A percentile compares a stretch with the other conserved stretches of the same genome.
Evolutionary conservation across 2,888 invertebrate species (phyloP).

Genomic region (Eurytoma californica): DNA sequence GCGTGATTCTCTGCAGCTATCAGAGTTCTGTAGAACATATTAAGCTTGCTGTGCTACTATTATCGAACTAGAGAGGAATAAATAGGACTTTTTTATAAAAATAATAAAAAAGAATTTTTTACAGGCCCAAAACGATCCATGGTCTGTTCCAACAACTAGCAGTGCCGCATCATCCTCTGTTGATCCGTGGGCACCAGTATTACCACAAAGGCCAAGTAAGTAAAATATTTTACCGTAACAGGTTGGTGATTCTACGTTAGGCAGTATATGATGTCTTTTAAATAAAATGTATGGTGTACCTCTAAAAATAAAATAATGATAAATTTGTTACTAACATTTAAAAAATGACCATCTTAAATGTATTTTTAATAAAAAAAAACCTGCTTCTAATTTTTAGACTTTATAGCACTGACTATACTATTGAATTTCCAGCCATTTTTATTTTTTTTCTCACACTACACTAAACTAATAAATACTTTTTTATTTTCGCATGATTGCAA

Average conservation of each 20-base stretch:
- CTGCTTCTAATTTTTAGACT: no score
- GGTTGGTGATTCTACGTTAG: no score
- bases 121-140: slow-evolving; percentile 54
- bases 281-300: no score
- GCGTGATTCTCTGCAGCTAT: not conserved
- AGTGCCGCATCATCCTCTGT: slow-evolving; percentile 62
- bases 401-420: no score
- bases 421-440: no score
- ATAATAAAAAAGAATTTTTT: slow-evolving; percentile 22
- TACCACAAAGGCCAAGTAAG: slow-evolving; percentile 72
- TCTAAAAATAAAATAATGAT: not conserved
- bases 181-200: slow-evolving; percentile 81
- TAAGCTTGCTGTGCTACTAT: not conserved
- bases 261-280: no score
- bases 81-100: not conserved
- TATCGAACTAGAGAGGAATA: no score
- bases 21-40: not conserved
- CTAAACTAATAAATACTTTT: slow-evolving; percentile 45
- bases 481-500: slow-evolving; percentile 60
- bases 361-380: no score
- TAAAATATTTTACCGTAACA: slow-evolving; percentile 27
- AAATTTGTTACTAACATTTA: not conserved
- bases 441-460: no score
- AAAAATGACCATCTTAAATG: no score
- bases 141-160: slow-evolving; percentile 64